These are phyloP conservation scores for Eulacestoma nigropectus DNA, from an alignment of 2,113 vertebrate genomes.

Conservation along the genomic window DNA sequence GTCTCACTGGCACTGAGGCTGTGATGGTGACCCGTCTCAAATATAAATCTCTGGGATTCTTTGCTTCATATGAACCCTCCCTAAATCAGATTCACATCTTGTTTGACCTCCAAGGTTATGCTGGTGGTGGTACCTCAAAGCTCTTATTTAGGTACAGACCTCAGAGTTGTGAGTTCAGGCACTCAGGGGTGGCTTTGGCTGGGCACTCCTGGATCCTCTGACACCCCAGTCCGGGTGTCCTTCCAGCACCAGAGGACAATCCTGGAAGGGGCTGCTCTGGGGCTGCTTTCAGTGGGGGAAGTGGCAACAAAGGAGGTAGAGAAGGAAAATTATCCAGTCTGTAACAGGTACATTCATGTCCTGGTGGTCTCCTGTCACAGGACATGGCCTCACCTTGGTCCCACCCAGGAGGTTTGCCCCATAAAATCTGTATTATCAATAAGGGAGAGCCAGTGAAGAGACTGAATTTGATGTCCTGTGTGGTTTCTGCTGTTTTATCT, in stretches of 20 bases:
- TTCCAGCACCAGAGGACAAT: background rate
- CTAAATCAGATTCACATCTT: background rate
- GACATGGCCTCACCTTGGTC: background rate
- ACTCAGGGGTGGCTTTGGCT: background rate
- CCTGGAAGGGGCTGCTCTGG: background rate
- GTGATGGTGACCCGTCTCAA: background rate
- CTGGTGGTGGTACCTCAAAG: background rate
- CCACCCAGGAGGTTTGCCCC: background rate
- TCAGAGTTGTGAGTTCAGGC: background rate
- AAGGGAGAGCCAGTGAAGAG: background rate
- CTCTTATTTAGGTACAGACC: background rate
- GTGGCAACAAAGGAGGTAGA: background rate
- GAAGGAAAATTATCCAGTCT: background rate
- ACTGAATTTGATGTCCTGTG: background rate
- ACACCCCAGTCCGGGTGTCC: background rate
- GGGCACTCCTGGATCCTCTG: background rate
- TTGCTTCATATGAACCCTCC: background rate
- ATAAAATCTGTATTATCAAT: background rate
- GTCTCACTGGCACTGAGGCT: background rate
- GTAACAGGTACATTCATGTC: background rate
- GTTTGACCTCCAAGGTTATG: background rate
- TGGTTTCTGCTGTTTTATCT: background rate
- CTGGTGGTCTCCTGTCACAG: background rate
- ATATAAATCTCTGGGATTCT: background rate
- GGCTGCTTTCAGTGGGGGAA: fast-evolving